phyloP scores from a whole-genome alignment of 1,140 invertebrate species.

The Apis cerana region DNA sequence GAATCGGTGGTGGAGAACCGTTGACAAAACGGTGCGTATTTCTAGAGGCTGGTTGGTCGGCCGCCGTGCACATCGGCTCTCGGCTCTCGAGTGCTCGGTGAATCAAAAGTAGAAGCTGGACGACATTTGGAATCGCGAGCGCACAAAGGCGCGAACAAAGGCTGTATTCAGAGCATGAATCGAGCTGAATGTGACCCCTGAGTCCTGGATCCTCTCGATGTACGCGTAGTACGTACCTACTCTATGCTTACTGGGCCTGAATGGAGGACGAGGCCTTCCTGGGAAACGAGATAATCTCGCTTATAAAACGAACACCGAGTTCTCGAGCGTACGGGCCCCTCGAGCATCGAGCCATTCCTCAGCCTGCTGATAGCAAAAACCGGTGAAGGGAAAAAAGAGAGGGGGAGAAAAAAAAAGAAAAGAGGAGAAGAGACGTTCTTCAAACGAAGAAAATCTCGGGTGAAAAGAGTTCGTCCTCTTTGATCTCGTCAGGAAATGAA shows the following conservation, averaged over 20 bases:
- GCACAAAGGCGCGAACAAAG: conserved; percentile 74
- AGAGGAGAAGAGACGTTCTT: conserved; percentile 19
- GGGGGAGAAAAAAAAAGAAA: too few species aligned
- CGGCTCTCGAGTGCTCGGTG: conserved; percentile 35
- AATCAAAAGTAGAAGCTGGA: conserved; percentile 46
- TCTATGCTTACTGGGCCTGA: conserved; percentile 53
- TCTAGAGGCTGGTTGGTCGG: neutral
- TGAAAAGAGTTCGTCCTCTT: conserved; percentile 50
- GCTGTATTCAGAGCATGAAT: conserved; percentile 68
- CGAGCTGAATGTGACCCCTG: conserved; percentile 71
- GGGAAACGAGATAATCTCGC: conserved; percentile 74
- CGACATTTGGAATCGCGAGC: conserved; percentile 64
- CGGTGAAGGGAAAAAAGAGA: too few species aligned
- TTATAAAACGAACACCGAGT: conserved; percentile 55
- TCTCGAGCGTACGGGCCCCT: conserved; percentile 54
- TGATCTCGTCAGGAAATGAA: conserved; percentile 50
- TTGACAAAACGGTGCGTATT: conserved; percentile 64
- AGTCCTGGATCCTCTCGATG: conserved; percentile 64
- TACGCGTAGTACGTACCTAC: neutral
- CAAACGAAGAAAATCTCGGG: conserved; percentile 49
- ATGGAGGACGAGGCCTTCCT: conserved; percentile 67
- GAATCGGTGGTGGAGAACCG: conserved; percentile 35
- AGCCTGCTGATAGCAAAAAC: conserved; percentile 40
- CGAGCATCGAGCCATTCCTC: conserved; percentile 38
- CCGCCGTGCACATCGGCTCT: neutral